Evolutionary conservation across 2,888 invertebrate genomes (phyloP).

Genomic region (Oligia strigilis): DNA sequence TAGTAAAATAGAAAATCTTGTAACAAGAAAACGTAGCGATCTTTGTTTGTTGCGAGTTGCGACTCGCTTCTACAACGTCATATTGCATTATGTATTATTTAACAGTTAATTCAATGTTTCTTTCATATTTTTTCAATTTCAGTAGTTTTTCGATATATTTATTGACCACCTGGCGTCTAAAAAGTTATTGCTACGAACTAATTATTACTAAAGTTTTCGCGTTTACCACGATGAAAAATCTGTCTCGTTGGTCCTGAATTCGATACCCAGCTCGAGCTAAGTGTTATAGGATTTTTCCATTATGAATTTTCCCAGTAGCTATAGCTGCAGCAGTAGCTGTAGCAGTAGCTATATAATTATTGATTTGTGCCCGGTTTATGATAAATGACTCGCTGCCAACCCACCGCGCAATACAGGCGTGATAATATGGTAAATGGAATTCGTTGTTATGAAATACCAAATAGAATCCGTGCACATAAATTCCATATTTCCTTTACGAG

Average conservation of each 20-base stretch:
- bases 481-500: not conserved
- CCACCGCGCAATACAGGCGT: too few relatives aligned
- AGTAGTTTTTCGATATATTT: not conserved
- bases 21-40: conserved; percentile 3
- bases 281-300: not conserved
- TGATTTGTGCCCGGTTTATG: too few relatives aligned
- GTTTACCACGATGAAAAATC: not conserved
- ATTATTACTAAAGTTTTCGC: not conserved
- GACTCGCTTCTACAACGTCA: not conserved
- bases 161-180: not conserved
- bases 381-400: too few relatives aligned
- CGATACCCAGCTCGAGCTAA: not conserved
- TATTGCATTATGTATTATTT: not conserved
- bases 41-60: not conserved
- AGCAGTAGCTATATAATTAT: too few relatives aligned
- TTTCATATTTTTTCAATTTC: not conserved
- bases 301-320: not conserved
- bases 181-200: not conserved
- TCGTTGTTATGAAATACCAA: too few relatives aligned
- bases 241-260: not conserved
- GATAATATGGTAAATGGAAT: too few relatives aligned
- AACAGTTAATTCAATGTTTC: not conserved
- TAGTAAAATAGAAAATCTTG: conserved; percentile 16
- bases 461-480: too few relatives aligned
- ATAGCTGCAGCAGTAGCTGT: too few relatives aligned